phyloP scores from a whole-genome alignment of 2,113 vertebrate species.

The Bubo scandiacus region DNA sequence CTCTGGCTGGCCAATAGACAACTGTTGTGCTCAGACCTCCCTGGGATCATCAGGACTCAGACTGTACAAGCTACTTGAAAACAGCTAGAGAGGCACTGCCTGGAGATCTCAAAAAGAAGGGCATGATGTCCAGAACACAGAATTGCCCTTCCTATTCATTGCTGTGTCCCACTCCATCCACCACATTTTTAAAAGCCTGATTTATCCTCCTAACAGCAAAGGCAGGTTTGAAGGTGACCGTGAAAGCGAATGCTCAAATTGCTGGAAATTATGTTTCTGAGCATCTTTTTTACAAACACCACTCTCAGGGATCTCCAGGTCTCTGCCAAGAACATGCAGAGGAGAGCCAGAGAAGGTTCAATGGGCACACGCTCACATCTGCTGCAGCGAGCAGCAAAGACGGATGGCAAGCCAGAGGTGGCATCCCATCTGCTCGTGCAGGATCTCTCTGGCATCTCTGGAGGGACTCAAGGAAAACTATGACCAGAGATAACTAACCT shows the following conservation, averaged over 20 bases:
- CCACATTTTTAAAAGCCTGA: background rate
- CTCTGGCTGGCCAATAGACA: background rate
- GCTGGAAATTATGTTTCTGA: background rate
- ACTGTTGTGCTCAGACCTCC: background rate
- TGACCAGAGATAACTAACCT: background rate
- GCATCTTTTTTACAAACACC: background rate
- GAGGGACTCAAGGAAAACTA: background rate
- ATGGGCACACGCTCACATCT: background rate
- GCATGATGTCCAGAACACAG: background rate
- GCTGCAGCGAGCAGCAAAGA: background rate
- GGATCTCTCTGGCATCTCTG: background rate
- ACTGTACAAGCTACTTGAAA: background rate
- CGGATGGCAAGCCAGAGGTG: constrained; percentile 18
- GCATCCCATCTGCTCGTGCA: constrained; percentile 7
- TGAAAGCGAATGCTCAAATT: background rate
- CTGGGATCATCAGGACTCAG: background rate
- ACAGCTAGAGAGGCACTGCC: background rate
- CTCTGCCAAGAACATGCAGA: constrained; percentile 10
- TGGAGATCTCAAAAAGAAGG: background rate
- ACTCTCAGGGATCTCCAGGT: background rate
- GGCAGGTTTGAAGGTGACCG: background rate
- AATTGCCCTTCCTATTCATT: background rate
- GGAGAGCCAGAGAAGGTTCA: constrained; percentile 20
- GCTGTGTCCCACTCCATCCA: background rate
- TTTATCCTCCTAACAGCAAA: background rate